A percentile compares a stretch with the other conserved stretches of the same genome.
These are phyloP conservation scores for Jaculus jaculus DNA, from an alignment of 2,113 vertebrate species.

Conservation along the genomic window DNA sequence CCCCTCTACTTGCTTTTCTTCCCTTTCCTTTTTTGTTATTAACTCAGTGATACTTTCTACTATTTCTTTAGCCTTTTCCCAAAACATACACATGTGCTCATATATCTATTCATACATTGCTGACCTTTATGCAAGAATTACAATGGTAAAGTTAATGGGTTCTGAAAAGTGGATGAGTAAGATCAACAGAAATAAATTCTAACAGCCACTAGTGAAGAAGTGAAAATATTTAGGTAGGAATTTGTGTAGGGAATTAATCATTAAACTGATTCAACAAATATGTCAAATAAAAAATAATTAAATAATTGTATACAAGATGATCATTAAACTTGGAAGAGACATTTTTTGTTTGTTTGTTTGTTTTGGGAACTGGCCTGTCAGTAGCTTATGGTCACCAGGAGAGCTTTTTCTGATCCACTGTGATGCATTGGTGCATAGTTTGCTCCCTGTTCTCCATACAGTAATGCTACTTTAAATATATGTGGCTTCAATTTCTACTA, in stretches of 20 bases:
- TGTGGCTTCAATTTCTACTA: background rate
- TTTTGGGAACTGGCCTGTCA: background rate
- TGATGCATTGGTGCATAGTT: background rate
- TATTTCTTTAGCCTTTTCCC: too few relatives aligned
- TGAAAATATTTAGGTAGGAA: background rate
- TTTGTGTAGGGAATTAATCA: background rate
- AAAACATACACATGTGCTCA: background rate
- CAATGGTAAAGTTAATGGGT: background rate
- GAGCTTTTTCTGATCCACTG: background rate
- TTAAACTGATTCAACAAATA: too few relatives aligned
- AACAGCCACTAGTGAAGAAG: background rate
- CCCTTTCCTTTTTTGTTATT: background rate
- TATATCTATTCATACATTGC: background rate
- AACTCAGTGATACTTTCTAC: background rate
- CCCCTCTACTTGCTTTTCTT: background rate
- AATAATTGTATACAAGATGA: too few relatives aligned
- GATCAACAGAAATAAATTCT: background rate
- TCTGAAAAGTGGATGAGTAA: background rate
- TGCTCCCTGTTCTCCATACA: background rate
- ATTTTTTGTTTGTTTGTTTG: too few relatives aligned
- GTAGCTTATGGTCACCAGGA: background rate
- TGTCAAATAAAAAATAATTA: too few relatives aligned
- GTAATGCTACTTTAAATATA: background rate
- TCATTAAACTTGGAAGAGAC: background rate
- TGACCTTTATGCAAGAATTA: background rate